Conservation (phyloP, 2,888 invertebrate genomes). For the Trissonchulus sp. region DNA sequence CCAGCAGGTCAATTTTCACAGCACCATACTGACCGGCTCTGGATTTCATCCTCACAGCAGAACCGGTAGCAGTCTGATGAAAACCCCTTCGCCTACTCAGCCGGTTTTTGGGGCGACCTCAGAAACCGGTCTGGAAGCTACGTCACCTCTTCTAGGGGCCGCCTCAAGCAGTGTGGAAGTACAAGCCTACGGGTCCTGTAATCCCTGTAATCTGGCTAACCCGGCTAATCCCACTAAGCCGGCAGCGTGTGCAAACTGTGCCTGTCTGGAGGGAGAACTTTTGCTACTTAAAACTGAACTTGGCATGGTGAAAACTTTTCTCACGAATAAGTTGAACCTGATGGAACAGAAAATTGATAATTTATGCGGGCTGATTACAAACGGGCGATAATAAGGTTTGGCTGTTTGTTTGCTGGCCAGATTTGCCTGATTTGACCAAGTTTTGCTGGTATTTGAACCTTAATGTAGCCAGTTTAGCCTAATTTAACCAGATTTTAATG, state of each 20-base stretch:
- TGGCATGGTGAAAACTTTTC: slow-evolving; percentile 30
- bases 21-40: background rate
- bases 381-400: background rate
- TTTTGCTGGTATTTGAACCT: no score
- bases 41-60: background rate
- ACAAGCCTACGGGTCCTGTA: no score
- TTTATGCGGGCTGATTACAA: slow-evolving; percentile 18
- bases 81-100: background rate
- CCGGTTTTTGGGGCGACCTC: background rate
- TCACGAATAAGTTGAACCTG: slow-evolving; percentile 29
- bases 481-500: no score
- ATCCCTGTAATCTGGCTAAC: background rate
- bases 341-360: slow-evolving; percentile 33
- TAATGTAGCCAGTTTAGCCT: no score
- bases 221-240: no score
- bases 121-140: background rate
- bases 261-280: slow-evolving; percentile 29
- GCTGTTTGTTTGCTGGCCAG: no score
- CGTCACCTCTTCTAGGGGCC: background rate
- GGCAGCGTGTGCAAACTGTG: slow-evolving; percentile 30
- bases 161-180: background rate
- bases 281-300: slow-evolving; percentile 26
- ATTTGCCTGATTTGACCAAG: no score
- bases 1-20: background rate
- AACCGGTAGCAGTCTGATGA: background rate